Conservation (phyloP, 2,113 vertebrate species). For the Plecturocebus donacophilus region DNA sequence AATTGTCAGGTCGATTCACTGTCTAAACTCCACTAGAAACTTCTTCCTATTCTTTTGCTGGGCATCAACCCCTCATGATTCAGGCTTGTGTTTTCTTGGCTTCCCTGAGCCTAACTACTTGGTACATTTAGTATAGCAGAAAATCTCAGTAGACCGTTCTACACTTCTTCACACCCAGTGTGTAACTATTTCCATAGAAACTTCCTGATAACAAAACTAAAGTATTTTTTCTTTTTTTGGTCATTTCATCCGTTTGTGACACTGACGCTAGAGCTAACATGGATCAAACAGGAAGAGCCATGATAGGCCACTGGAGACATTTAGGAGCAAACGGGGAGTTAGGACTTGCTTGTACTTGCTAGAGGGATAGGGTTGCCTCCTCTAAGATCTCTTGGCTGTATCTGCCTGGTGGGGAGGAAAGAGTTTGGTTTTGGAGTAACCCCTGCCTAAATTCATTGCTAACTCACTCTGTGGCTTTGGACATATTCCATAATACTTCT, state of each 20-base stretch:
- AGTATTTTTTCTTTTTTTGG: background rate
- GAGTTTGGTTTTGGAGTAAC: background rate
- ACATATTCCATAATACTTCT: background rate
- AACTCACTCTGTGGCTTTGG: background rate
- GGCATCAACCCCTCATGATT: background rate
- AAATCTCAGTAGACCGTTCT: background rate
- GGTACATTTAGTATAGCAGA: background rate
- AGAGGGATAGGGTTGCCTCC: background rate
- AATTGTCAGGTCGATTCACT: too few relatives aligned
- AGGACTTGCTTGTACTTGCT: background rate
- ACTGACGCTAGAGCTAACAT: background rate
- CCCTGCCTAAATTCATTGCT: background rate
- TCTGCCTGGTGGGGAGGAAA: background rate
- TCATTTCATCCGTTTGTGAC: background rate
- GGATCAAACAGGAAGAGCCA: background rate
- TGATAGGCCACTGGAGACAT: too few relatives aligned
- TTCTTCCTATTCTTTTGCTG: background rate
- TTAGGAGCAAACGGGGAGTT: background rate
- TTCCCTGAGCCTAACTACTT: background rate
- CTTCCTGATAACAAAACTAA: background rate
- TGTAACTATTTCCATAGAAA: background rate
- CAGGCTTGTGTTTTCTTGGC: background rate
- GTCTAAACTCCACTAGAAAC: accelerated
- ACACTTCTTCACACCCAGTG: background rate
- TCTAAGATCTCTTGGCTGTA: background rate